Evolutionary conservation across 2,113 vertebrate genomes (phyloP).

Genomic region (zebrafish (Danio rerio)): DNA sequence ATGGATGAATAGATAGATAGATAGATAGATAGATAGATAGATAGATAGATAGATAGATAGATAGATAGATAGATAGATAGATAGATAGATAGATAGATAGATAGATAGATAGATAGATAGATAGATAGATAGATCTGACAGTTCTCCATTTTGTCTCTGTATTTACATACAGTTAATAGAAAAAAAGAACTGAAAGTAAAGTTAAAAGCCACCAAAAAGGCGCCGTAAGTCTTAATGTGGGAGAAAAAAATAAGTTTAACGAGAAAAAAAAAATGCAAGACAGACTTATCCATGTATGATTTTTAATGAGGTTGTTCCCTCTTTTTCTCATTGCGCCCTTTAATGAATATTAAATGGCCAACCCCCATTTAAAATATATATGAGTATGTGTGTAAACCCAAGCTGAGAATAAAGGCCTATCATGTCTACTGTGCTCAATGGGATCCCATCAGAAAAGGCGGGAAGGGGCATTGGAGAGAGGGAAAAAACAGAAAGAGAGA

Average conservation of each 20-base stretch:
- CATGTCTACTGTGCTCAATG: not conserved
- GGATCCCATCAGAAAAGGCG: constrained; percentile 20
- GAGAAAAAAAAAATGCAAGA: constrained; percentile 12
- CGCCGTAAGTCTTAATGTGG: not conserved
- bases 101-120: too few relatives aligned
- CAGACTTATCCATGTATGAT: constrained; percentile 4
- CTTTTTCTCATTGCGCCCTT: constrained; percentile 12
- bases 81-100: too few relatives aligned
- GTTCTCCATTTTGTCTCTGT: not conserved
- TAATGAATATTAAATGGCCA: constrained; percentile 53
- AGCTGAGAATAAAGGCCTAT: constrained; percentile 40
- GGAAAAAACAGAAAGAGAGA: not conserved
- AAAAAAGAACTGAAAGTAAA: not conserved
- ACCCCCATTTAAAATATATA: constrained; percentile 34
- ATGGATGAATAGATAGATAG: too few relatives aligned
- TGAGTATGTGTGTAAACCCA: constrained; percentile 34
- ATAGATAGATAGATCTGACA: not conserved
- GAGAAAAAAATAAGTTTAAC: constrained; percentile 1
- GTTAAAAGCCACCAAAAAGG: not conserved
- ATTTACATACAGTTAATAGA: not conserved
- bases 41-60: too few relatives aligned
- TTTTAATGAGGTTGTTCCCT: constrained; percentile 53
- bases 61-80: not conserved
- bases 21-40: too few relatives aligned
- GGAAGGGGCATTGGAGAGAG: not conserved